Evolutionary conservation across 1,140 invertebrate genomes (phyloP), one percentile per base, ranked within the genome.

Genomic region (Pseudomyrmex sp.): DNA sequence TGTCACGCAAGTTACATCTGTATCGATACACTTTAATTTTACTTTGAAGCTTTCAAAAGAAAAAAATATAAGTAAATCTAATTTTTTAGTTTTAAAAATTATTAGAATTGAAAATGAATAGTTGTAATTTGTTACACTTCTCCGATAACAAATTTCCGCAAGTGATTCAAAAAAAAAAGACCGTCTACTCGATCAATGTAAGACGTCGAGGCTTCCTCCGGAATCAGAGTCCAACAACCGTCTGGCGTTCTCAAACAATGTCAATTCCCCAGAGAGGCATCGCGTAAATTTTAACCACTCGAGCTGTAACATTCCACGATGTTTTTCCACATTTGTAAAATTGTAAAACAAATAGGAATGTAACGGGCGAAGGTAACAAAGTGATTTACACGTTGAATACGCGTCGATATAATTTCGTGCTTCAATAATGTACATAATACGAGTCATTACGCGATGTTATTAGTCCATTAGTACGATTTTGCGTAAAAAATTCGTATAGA

Each of bases 251-350:
- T 52, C 62, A 86, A 18, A 58, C 68, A 13, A 54, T 35, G 20
- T 54, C 54, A 84, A 58, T 10, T 10, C 58, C 69, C 62, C 56
- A 50, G 20, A 46, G 82, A 58, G 23, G 26, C 72, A 72, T 83
- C 82, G 76, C 56, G 77, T 82, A 86, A 86, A 87, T 87, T 86
- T 50, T 20, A 72, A 9, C 35, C 66, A 44, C 12, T 50, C 59
- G 12, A 48, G 35, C 20, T 10, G 20, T 2, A 18, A 2, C 70
- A 23, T 79, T 70, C 20, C 18, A 46, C n/a, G 10, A 59, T 69
- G 26, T 15, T 12, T 69, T 26, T 69, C 4, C 65, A 9, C 26
- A 66, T 13, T 69, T 46, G 5, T 12, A 5, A 46, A 48, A 59
- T 35, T 7, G 12, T 48, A 54, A 18, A 58, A 79, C 26, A 48